These are phyloP conservation scores for Thunnus albacares DNA, from an alignment of 2,797 vertebrate genomes.

Conservation along the genomic window DNA sequence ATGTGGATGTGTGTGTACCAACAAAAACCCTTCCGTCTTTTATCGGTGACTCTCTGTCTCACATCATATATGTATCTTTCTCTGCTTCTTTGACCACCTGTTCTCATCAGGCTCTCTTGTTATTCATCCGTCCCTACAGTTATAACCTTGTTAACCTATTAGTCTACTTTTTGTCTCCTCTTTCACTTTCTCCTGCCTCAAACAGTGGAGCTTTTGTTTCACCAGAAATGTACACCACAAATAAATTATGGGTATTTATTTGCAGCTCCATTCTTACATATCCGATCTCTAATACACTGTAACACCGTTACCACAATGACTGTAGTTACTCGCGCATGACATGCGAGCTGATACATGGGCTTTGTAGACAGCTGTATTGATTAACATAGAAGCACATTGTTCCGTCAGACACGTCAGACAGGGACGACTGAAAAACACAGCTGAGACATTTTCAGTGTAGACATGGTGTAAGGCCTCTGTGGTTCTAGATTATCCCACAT, in stretches of 20 bases:
- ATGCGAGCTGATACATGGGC: too few relatives aligned
- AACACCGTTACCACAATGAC: too few relatives aligned
- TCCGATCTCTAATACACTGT: background rate
- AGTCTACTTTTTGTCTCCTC: conserved; percentile 38
- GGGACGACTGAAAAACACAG: too few relatives aligned
- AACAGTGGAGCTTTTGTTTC: conserved; percentile 41
- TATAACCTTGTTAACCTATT: conserved; percentile 55
- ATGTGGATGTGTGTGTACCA: background rate
- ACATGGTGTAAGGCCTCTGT: background rate
- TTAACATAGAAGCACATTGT: too few relatives aligned
- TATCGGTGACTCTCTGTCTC: background rate
- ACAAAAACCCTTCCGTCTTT: background rate
- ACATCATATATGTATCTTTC: conserved; percentile 3
- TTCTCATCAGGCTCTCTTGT: conserved; percentile 39
- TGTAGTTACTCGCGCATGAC: too few relatives aligned
- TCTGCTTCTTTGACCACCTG: conserved; percentile 52
- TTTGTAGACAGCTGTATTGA: too few relatives aligned
- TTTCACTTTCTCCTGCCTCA: conserved; percentile 33
- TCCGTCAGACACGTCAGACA: too few relatives aligned
- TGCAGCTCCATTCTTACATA: background rate
- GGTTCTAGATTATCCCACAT: background rate
- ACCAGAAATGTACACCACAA: conserved; percentile 1
- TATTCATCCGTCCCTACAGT: conserved; percentile 22
- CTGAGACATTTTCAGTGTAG: too few relatives aligned
- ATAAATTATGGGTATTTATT: background rate